Conservation (phyloP, 2,888 invertebrate genomes). For the Tridacna crocea region DNA sequence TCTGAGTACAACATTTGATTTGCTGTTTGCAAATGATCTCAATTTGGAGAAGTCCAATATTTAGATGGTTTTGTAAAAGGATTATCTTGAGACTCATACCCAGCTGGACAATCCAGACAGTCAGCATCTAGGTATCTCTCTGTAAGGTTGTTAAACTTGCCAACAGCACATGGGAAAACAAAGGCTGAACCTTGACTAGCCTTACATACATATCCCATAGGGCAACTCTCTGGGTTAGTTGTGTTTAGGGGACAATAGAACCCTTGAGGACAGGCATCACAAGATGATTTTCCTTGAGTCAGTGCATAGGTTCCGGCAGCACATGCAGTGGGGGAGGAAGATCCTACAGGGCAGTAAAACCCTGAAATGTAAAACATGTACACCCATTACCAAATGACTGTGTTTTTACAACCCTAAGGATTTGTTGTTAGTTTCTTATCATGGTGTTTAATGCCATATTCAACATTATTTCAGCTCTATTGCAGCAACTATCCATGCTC, state of each 20-base stretch:
- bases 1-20: too few relatives aligned
- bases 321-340: conserved; percentile 72
- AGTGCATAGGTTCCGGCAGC: conserved; percentile 74
- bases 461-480: too few relatives aligned
- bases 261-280: conserved; percentile 76
- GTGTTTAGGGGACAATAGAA: conserved; percentile 80
- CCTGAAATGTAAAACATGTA: conserved; percentile 64
- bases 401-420: not conserved
- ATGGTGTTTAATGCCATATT: too few relatives aligned
- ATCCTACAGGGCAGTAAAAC: conserved; percentile 75
- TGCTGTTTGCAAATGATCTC: too few relatives aligned
- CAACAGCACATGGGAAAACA: conserved; percentile 75
- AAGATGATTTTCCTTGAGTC: conserved; percentile 69
- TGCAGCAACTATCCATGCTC: too few relatives aligned
- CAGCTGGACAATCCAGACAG: conserved; percentile 79
- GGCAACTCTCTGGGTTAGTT: conserved; percentile 78
- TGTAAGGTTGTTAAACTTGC: conserved; percentile 81
- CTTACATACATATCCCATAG: conserved; percentile 78
- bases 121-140: conserved; percentile 64
- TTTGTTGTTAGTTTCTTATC: too few relatives aligned
- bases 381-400: not conserved
- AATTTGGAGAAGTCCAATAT: too few relatives aligned
- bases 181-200: conserved; percentile 54
- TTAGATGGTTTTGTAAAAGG: too few relatives aligned
- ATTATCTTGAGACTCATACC: conserved; percentile 65